phyloP scores from a whole-genome alignment of 2,888 invertebrate genomes.

The Volucella bombylans region DNA sequence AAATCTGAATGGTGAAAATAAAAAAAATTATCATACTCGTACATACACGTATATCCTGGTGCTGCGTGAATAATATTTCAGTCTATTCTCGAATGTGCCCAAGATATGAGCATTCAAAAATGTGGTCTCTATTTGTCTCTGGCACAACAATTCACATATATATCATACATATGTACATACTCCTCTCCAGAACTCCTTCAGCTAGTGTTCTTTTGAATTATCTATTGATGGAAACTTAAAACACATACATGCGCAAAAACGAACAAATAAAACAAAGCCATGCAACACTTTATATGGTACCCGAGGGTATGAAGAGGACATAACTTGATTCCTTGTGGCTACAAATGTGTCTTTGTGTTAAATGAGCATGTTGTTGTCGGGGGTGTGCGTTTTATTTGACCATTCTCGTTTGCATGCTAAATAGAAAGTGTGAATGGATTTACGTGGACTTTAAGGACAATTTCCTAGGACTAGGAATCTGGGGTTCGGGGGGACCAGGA shows the following conservation, averaged over 20 bases:
- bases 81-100: slow-evolving; percentile 9
- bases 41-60: background rate
- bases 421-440: slow-evolving; percentile 25
- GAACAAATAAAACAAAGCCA: background rate
- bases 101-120: slow-evolving; percentile 40
- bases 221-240: slow-evolving; percentile 23
- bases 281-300: too few relatives aligned
- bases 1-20: slow-evolving; percentile 12
- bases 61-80: slow-evolving; percentile 46
- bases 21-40: background rate
- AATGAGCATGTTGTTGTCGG: background rate
- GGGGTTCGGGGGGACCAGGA: background rate
- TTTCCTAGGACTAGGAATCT: background rate
- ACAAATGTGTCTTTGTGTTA: background rate
- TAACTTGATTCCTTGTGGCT: slow-evolving; percentile 16
- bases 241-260: background rate
- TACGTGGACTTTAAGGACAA: slow-evolving; percentile 16
- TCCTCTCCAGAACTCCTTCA: background rate
- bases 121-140: slow-evolving; percentile 23
- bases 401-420: background rate
- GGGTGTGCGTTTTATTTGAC: background rate
- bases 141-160: slow-evolving; percentile 41
- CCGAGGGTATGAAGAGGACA: background rate
- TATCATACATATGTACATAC: background rate
- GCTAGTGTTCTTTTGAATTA: slow-evolving; percentile 47